phyloP scores from a whole-genome alignment of 2,888 invertebrate species.

The Campaea margaritaria region DNA sequence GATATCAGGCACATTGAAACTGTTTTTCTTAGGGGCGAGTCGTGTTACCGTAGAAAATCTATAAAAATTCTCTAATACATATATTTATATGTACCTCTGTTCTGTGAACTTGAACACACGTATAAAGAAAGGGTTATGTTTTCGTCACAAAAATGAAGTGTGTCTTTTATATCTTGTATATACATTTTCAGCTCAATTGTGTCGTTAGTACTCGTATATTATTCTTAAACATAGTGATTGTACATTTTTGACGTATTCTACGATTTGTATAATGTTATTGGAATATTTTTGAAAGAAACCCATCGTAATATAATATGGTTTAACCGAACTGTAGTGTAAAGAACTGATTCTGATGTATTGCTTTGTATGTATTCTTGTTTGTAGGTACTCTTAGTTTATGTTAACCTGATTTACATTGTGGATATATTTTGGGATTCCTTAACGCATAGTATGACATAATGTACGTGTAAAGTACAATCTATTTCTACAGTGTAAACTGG shows the following conservation, averaged over 20 bases:
- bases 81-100: too few species aligned
- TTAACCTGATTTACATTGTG: slow-evolving; percentile 14
- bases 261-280: slow-evolving; percentile 27
- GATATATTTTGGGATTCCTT: neutral
- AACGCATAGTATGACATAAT: neutral
- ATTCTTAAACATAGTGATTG: slow-evolving; percentile 13
- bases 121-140: too few species aligned
- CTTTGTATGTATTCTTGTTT: slow-evolving; percentile 9
- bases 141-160: neutral
- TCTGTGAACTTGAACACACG: too few species aligned
- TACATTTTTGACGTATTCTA: slow-evolving; percentile 22
- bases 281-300: slow-evolving; percentile 29
- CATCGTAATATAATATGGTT: slow-evolving; percentile 24
- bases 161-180: slow-evolving; percentile 22
- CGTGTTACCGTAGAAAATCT: too few species aligned
- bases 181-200: slow-evolving; percentile 28
- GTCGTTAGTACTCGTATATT: slow-evolving; percentile 10
- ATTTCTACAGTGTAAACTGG: slow-evolving; percentile 11
- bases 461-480: neutral
- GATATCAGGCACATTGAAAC: too few species aligned
- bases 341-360: slow-evolving; percentile 32
- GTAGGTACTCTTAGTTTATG: slow-evolving; percentile 6
- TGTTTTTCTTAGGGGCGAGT: too few species aligned
- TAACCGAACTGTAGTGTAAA: slow-evolving; percentile 34
- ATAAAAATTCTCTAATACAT: too few species aligned